These are phyloP conservation scores for zebrafish (Danio rerio) DNA, from an alignment of 2,113 vertebrate species.

Conservation along the genomic window GRCz12tu NC_133188.1:27076501-27077000, in stretches of 20 bases:
- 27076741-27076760: background rate
- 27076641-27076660: background rate
- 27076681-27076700: background rate
- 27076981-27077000: too few species aligned
- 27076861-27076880: background rate
- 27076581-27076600: background rate
- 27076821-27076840: background rate
- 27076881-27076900: background rate
- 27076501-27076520: conserved; percentile 4
- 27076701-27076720: background rate
- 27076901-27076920: too few species aligned
- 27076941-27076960: too few species aligned
- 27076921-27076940: too few species aligned
- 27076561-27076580: conserved; percentile 11
- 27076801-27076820: background rate
- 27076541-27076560: background rate
- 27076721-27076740: background rate
- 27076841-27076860: too few species aligned
- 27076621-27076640: background rate
- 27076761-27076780: background rate
- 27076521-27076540: background rate
- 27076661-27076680: background rate
- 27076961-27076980: too few species aligned
- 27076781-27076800: background rate
- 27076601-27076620: background rate